Base-by-base conservation (phyloP, 2,888 invertebrate genomes). In the Plagodis pulveraria region DNA sequence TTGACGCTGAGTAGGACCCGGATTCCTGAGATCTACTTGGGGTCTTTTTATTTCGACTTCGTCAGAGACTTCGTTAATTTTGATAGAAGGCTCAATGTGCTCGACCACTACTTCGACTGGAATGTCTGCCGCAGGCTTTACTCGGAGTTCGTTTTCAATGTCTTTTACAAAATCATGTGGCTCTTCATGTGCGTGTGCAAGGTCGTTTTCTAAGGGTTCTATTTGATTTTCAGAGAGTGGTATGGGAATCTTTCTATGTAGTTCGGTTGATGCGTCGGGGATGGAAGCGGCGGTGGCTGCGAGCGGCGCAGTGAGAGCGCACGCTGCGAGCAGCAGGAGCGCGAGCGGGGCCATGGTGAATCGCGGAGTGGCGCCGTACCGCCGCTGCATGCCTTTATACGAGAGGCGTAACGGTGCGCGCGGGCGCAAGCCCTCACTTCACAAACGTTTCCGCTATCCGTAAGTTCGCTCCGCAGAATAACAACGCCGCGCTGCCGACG, bases 1-100 rank as follows among this genome's bases (percentile, higher is more conserved):
- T 63, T 89, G 90, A 2, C 84, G 83, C 65, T 91, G 90, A 2
- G 91, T 90, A 6, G 74, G 76, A 8, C 91, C 91, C 4, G 91
- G 89, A 63, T 91, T 81, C 5, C 76, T 75, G 42, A 91, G 66
- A 57, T 91, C 90, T 1, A 85, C 74, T 55, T 78, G 72, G 0
- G 81, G 76, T 56, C 89, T 78, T 55, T 81, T 80, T 6, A 87
- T 71, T 41, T 80, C 81, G 10, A 77, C 67, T 12, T 72, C 72
- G 7, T 73, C 70, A 22, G 69, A 66, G 10, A 69, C 65, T 50
- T 73, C 71, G 10, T 70, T 62, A 12, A 55, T 62, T 48, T 82
- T 82, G 6, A 81, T 65, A 0, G 63, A 56, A 0, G 78, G 72
- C 10, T 78, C 66, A 0, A 58, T 66, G 22, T 80, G 70, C 41